phyloP scores from a whole-genome alignment of 2,888 invertebrate genomes.

The Melanotus villosus region DNA sequence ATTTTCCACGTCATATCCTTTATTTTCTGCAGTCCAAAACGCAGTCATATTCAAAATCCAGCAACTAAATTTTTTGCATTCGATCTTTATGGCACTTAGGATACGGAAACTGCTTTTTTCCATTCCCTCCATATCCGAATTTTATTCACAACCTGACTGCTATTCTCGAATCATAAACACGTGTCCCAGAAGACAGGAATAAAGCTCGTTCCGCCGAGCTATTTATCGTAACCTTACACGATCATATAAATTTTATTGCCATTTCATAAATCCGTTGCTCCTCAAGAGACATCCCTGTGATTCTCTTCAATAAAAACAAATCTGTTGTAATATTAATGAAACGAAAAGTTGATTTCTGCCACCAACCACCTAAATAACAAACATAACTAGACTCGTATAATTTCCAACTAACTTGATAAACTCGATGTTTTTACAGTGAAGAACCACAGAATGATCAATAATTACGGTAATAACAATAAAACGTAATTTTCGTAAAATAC shows the following conservation, averaged over 20 bases:
- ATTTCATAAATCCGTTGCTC: constrained; percentile 50
- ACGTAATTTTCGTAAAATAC: neutral
- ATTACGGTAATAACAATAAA: neutral
- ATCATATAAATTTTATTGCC: constrained; percentile 55
- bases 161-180: constrained; percentile 48
- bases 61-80: neutral
- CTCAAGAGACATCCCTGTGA: constrained; percentile 42
- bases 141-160: constrained; percentile 42
- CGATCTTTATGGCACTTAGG: constrained; percentile 17
- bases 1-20: no score
- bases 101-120: constrained; percentile 23
- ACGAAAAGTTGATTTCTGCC: neutral
- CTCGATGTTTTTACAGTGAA: no score
- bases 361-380: neutral
- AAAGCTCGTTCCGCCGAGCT: constrained; percentile 47
- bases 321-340: constrained; percentile 40
- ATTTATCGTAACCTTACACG: constrained; percentile 53
- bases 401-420: no score
- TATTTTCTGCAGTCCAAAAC: no score
- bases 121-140: constrained; percentile 35
- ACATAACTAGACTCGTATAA: no score
- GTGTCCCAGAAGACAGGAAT: constrained; percentile 48
- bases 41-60: no score
- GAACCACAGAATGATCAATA: neutral
- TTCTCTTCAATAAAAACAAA: constrained; percentile 46